Evolutionary conservation across 1,140 invertebrate genomes (phyloP).

Genomic region (Micrasema longulum): DNA sequence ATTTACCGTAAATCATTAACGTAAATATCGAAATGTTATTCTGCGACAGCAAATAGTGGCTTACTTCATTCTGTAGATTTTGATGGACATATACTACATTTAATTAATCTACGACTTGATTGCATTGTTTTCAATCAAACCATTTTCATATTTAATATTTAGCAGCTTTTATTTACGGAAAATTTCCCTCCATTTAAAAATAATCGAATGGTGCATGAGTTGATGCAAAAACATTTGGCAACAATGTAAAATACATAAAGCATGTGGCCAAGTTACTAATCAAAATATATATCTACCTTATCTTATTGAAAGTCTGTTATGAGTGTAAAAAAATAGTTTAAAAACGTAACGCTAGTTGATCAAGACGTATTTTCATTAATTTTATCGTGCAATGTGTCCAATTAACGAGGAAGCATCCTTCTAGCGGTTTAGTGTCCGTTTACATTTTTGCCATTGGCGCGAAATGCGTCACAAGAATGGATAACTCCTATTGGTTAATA

Average conservation of each 20-base stretch:
- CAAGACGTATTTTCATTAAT: no score
- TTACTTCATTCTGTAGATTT: no score
- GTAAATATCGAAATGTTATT: no score
- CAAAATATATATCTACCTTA: not conserved
- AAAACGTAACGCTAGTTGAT: no score
- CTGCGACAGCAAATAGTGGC: no score
- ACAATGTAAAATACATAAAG: constrained; percentile 24
- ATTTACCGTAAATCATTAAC: no score
- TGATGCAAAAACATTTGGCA: constrained; percentile 31
- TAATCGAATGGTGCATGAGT: constrained; percentile 20
- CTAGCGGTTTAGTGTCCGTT: constrained; percentile 13
- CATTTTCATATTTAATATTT: no score
- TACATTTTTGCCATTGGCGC: constrained; percentile 41
- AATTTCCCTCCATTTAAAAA: constrained; percentile 39
- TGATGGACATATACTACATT: no score
- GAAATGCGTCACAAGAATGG: constrained; percentile 39
- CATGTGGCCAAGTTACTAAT: constrained; percentile 24
- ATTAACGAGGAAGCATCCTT: constrained; percentile 3
- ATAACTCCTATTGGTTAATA: constrained; percentile 28
- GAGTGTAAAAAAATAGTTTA: no score
- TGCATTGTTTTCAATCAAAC: no score
- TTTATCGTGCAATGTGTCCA: not conserved
- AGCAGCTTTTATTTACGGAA: constrained; percentile 6
- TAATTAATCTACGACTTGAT: no score
- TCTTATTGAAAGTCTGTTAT: no score